phyloP scores from a whole-genome alignment of 2,113 vertebrate genomes.

The Marmota monax region DNA sequence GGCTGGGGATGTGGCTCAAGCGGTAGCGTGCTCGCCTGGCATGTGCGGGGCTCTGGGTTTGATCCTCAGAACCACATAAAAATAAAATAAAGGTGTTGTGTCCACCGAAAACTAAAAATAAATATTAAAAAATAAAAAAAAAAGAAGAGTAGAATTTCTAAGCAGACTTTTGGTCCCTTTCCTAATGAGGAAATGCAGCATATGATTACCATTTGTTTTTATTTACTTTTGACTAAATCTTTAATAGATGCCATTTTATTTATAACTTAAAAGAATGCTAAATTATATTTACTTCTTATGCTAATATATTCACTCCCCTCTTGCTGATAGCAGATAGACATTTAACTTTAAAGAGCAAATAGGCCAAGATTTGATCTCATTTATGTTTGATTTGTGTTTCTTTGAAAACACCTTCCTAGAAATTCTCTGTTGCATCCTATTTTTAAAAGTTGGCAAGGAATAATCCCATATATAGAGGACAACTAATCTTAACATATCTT shows the following conservation, averaged over 20 bases:
- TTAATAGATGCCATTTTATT: constrained; percentile 36
- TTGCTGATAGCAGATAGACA: neutral
- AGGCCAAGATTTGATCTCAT: neutral
- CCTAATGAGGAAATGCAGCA: neutral
- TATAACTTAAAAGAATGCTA: constrained; percentile 27
- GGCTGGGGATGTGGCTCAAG: too few species aligned
- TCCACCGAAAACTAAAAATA: too few species aligned
- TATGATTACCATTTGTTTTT: constrained; percentile 30
- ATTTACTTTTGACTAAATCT: constrained; percentile 17
- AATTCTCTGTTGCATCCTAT: neutral
- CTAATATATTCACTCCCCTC: neutral
- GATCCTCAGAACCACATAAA: too few species aligned
- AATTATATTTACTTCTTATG: neutral
- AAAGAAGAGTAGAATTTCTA: neutral
- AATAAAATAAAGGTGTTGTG: too few species aligned
- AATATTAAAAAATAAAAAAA: neutral
- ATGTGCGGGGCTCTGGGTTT: too few species aligned
- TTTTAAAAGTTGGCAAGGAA: neutral
- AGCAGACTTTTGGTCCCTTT: neutral
- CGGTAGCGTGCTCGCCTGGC: too few species aligned
- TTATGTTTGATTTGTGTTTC: constrained; percentile 34
- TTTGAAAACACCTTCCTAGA: constrained; percentile 9
- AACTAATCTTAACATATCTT: neutral
- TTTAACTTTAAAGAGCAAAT: constrained; percentile 43
- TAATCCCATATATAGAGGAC: neutral